Evolutionary conservation across 2,888 invertebrate species (phyloP).

Genomic region (Dusona sp.): DNA sequence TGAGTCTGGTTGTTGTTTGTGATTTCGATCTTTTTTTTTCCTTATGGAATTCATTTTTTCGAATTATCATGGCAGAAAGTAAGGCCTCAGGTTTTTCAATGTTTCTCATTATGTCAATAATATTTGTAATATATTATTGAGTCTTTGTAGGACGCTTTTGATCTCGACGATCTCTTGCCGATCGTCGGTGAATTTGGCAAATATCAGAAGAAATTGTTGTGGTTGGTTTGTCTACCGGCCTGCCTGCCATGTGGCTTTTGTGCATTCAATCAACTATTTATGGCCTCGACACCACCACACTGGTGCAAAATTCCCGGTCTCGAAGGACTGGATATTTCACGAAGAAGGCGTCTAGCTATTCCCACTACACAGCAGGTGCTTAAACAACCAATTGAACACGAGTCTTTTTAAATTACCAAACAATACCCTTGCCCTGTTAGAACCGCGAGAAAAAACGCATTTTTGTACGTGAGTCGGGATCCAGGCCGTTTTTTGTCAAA

Average conservation of each 20-base stretch:
- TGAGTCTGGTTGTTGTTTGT: constrained; percentile 74
- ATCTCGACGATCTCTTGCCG: constrained; percentile 93
- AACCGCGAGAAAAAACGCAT: not conserved
- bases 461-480: not conserved
- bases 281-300: constrained; percentile 94
- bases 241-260: constrained; percentile 96
- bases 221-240: constrained; percentile 95
- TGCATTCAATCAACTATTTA: constrained; percentile 97
- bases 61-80: not conserved
- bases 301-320: constrained; percentile 93
- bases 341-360: constrained; percentile 88
- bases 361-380: constrained; percentile 84
- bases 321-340: constrained; percentile 79
- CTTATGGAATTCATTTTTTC: not conserved
- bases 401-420: not conserved
- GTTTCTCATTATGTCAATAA: not conserved
- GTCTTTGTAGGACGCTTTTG: constrained; percentile 86
- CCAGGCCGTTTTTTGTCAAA: not conserved
- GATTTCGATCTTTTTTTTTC: not conserved
- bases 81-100: not conserved
- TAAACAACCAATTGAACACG: constrained; percentile 11
- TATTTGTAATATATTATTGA: constrained; percentile 16
- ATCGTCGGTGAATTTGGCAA: constrained; percentile 95
- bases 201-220: constrained; percentile 94
- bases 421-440: not conserved